Percentiles rank a stretch among this genome's conserved stretches.
Conservation (phyloP, 1,140 invertebrate genomes). For the Drosophila arizonae region DNA sequence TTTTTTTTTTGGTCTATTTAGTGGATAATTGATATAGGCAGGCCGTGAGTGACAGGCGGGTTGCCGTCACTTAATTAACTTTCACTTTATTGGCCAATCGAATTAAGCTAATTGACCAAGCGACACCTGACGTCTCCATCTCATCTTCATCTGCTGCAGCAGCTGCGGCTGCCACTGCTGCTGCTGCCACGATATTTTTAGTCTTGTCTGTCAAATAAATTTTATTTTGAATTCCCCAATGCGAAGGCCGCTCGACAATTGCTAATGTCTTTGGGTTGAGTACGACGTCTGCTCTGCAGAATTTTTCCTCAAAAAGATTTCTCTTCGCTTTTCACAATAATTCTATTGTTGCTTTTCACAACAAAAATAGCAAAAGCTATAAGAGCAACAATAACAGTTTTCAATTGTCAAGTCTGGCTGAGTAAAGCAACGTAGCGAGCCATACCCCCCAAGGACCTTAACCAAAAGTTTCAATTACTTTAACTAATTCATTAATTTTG, state of each 20-base stretch:
- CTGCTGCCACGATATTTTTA: not conserved
- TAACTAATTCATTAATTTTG: slow-evolving; percentile 65
- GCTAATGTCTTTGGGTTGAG: not conserved
- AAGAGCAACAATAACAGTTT: slow-evolving; percentile 21
- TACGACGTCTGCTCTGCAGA: not conserved
- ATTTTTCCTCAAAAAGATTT: slow-evolving; percentile 27
- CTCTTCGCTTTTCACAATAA: slow-evolving; percentile 47
- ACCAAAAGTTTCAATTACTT: slow-evolving; percentile 59
- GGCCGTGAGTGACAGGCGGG: slow-evolving; percentile 20
- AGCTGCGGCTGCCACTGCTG: not conserved
- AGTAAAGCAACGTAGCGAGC: not conserved
- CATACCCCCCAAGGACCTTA: slow-evolving; percentile 22
- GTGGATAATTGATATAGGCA: slow-evolving; percentile 55
- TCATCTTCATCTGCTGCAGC: not conserved
- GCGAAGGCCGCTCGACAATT: slow-evolving; percentile 22
- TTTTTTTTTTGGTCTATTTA: not conserved
- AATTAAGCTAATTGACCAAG: slow-evolving; percentile 62
- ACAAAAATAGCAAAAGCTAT: slow-evolving; percentile 11
- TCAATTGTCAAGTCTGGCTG: slow-evolving; percentile 25
- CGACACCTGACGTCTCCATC: slow-evolving; percentile 46
- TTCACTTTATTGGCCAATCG: slow-evolving; percentile 54
- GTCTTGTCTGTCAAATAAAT: slow-evolving; percentile 27
- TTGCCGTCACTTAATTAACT: slow-evolving; percentile 58
- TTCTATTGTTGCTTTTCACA: slow-evolving; percentile 37
- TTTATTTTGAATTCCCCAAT: slow-evolving; percentile 39